Evolutionary conservation across 2,888 invertebrate genomes (phyloP).

Genomic region (Onchidella celtica): DNA sequence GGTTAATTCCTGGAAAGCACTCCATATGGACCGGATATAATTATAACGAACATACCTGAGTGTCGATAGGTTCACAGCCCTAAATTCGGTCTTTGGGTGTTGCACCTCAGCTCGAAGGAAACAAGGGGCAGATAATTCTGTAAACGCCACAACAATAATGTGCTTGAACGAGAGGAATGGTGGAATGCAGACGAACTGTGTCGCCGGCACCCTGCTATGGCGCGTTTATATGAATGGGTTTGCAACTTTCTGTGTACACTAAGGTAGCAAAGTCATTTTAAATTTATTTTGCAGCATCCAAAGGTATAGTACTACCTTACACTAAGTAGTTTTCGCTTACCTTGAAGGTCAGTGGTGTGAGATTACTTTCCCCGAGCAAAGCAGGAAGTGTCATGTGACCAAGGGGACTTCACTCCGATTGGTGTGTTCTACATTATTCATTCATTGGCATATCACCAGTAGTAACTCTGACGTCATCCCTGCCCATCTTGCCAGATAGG

Average conservation of each 20-base stretch:
- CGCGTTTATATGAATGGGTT: too few species aligned
- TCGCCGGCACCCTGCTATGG: too few species aligned
- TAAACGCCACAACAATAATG: background rate
- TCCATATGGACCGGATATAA: too few species aligned
- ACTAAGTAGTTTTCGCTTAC: slow-evolving; percentile 35
- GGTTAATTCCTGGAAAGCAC: too few species aligned
- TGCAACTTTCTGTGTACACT: too few species aligned
- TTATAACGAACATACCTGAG: too few species aligned
- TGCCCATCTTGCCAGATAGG: slow-evolving; percentile 28
- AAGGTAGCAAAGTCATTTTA: too few species aligned
- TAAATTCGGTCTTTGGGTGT: too few species aligned
- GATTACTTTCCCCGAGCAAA: slow-evolving; percentile 9
- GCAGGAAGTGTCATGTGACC: slow-evolving; percentile 57
- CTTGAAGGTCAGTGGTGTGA: slow-evolving; percentile 35
- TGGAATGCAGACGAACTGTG: background rate
- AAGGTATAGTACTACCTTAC: too few species aligned
- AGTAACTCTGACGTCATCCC: slow-evolving; percentile 55
- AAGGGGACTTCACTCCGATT: slow-evolving; percentile 55
- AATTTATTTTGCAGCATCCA: too few species aligned
- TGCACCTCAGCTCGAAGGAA: too few species aligned
- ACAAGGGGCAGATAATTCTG: background rate
- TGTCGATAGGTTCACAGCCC: too few species aligned
- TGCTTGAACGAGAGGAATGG: background rate
- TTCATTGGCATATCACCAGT: slow-evolving; percentile 56
- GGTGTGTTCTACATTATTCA: slow-evolving; percentile 55